Evolutionary conservation across 2,113 vertebrate species (phyloP).

Genomic region (Neofelis nebulosa): DNA sequence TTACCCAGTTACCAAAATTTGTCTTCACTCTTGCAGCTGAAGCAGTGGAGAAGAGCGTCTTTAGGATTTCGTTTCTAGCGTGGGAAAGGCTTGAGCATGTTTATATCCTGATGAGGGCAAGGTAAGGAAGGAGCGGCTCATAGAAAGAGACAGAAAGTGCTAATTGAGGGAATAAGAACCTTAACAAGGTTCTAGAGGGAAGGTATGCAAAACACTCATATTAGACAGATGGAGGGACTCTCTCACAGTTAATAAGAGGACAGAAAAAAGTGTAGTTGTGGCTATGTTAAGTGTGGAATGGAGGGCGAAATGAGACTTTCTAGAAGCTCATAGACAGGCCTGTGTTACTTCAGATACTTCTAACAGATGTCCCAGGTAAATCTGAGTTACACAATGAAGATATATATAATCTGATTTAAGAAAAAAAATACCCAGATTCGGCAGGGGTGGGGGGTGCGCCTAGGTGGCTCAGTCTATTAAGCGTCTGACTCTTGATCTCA

Average conservation of each 20-base stretch:
- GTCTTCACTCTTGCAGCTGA: background rate
- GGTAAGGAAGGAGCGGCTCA: background rate
- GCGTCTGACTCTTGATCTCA: no score
- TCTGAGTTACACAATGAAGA: background rate
- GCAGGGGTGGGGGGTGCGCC: rapidly evolving
- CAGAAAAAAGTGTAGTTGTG: background rate
- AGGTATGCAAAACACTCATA: background rate
- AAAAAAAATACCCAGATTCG: background rate
- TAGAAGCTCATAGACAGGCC: background rate
- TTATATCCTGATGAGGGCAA: background rate
- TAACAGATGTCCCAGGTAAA: background rate
- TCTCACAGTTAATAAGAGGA: background rate
- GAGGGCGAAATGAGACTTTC: background rate
- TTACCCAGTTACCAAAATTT: background rate
- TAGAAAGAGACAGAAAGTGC: background rate
- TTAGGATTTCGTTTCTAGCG: background rate
- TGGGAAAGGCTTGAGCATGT: background rate
- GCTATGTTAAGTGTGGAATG: no score
- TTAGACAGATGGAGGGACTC: background rate
- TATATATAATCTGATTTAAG: background rate
- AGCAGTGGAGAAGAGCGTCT: background rate
- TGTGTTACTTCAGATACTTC: background rate
- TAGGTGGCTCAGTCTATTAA: no score
- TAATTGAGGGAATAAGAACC: background rate
- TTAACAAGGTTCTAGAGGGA: background rate